Conservation (phyloP, 2,888 invertebrate genomes). For the Pachliopta kotzebuea region DNA sequence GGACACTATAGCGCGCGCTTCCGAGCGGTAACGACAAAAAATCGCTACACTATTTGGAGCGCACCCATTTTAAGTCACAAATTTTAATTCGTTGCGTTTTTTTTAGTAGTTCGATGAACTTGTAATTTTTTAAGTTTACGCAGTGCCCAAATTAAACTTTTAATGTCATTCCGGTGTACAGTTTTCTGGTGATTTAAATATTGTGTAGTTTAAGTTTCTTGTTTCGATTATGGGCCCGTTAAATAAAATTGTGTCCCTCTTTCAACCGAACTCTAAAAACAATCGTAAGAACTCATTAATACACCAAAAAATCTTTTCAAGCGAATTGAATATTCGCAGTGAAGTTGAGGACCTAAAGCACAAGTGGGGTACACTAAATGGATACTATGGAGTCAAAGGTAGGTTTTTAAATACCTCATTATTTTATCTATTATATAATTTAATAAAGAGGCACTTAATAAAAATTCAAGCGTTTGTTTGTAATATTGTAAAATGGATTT, state of each 20-base stretch:
- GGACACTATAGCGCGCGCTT: slow-evolving; percentile 53
- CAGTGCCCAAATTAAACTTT: slow-evolving; percentile 17
- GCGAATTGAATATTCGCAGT: slow-evolving; percentile 76
- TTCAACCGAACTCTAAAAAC: slow-evolving; percentile 78
- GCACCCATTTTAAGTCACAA: slow-evolving; percentile 21
- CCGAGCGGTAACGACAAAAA: slow-evolving; percentile 49
- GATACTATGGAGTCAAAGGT: slow-evolving; percentile 71
- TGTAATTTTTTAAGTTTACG: not conserved
- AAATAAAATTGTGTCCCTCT: slow-evolving; percentile 82
- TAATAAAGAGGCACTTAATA: no score
- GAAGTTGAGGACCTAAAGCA: slow-evolving; percentile 68
- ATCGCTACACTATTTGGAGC: slow-evolving; percentile 19
- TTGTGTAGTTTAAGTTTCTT: slow-evolving; percentile 11
- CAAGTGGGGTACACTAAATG: slow-evolving; percentile 77
- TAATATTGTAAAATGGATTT: no score
- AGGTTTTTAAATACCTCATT: slow-evolving; percentile 32
- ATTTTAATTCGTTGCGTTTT: slow-evolving; percentile 8
- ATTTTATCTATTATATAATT: not conserved
- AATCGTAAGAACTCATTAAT: slow-evolving; percentile 59
- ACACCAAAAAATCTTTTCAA: slow-evolving; percentile 79
- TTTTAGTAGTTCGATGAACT: not conserved
- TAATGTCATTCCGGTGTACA: slow-evolving; percentile 16
- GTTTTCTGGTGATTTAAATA: not conserved
- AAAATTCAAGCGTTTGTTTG: not conserved
- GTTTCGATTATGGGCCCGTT: slow-evolving; percentile 80